Percentiles rank a stretch among this genome's conserved stretches.
Conservation (phyloP, 2,888 invertebrate genomes). For the Drosophila lacicola region DNA sequence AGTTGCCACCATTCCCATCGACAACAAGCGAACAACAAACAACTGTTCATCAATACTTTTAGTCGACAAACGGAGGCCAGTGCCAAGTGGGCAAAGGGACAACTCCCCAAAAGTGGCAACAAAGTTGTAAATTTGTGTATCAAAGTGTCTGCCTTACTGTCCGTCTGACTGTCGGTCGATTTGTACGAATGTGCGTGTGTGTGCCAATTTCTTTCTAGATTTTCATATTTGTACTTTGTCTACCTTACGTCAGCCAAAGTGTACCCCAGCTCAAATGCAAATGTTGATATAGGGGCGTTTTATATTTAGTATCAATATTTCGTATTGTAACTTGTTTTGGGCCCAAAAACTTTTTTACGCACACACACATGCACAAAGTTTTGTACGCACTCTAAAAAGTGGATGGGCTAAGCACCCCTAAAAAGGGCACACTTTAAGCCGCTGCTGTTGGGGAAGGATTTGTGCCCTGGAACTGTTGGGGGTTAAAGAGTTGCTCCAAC, state of each 20-base stretch:
- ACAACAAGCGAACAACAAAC: slow-evolving; percentile 70
- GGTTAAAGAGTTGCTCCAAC: neutral
- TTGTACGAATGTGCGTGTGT: slow-evolving; percentile 19
- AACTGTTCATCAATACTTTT: slow-evolving; percentile 79
- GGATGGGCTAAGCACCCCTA: slow-evolving; percentile 19
- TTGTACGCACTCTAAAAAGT: slow-evolving; percentile 53
- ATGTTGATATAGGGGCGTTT: slow-evolving; percentile 37
- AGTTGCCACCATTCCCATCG: slow-evolving; percentile 66
- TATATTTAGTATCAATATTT: slow-evolving; percentile 76
- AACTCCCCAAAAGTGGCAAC: slow-evolving; percentile 50
- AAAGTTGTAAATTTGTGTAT: slow-evolving; percentile 76
- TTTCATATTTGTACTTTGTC: slow-evolving; percentile 72
- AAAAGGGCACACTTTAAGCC: slow-evolving; percentile 49
- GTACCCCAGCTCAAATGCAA: slow-evolving; percentile 7
- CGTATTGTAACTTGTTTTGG: slow-evolving; percentile 59
- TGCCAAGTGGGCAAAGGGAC: slow-evolving; percentile 25
- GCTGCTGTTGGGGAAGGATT: slow-evolving; percentile 8
- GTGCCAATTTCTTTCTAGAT: slow-evolving; percentile 42
- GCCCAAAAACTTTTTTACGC: slow-evolving; percentile 32
- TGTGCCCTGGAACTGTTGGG: slow-evolving; percentile 5
- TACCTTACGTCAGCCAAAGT: slow-evolving; percentile 52
- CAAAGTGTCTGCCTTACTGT: slow-evolving; percentile 59
- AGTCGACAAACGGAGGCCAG: slow-evolving; percentile 61
- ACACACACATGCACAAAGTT: slow-evolving; percentile 27
- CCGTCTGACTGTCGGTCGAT: slow-evolving; percentile 28